Conservation (phyloP, 2,888 invertebrate genomes). For the Ceraclea dissimilis region DNA sequence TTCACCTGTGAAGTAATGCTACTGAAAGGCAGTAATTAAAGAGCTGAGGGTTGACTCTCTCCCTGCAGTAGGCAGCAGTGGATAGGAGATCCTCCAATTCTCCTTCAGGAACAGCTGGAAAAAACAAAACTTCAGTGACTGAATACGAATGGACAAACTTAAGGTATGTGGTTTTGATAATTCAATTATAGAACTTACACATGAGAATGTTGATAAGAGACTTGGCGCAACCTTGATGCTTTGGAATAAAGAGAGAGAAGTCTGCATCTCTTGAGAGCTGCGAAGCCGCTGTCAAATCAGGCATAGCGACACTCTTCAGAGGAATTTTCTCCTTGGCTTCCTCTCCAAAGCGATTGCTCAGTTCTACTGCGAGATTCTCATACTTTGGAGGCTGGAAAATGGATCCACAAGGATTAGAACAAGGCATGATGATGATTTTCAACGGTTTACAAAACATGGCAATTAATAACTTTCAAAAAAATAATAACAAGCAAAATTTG, state of each 20-base stretch:
- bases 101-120: slow-evolving; percentile 26
- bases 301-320: slow-evolving; percentile 47
- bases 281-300: slow-evolving; percentile 50
- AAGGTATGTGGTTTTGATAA: too few relatives aligned
- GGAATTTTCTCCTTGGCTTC: slow-evolving; percentile 45
- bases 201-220: slow-evolving; percentile 62
- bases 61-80: slow-evolving; percentile 47
- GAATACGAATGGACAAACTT: background rate
- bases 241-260: slow-evolving; percentile 69
- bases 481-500: too few relatives aligned
- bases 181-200: slow-evolving; percentile 38
- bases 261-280: slow-evolving; percentile 52
- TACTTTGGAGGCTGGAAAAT: slow-evolving; percentile 34
- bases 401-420: too few relatives aligned
- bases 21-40: slow-evolving; percentile 56
- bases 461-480: too few relatives aligned
- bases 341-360: slow-evolving; percentile 54
- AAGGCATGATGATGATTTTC: too few relatives aligned
- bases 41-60: slow-evolving; percentile 52
- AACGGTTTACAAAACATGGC: too few relatives aligned
- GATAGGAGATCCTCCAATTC: slow-evolving; percentile 48
- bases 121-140: background rate
- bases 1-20: slow-evolving; percentile 46
- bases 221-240: slow-evolving; percentile 63
- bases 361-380: slow-evolving; percentile 47